Evolutionary conservation across 2,888 invertebrate genomes (phyloP).

Genomic region (Lithophane leautieri): DNA sequence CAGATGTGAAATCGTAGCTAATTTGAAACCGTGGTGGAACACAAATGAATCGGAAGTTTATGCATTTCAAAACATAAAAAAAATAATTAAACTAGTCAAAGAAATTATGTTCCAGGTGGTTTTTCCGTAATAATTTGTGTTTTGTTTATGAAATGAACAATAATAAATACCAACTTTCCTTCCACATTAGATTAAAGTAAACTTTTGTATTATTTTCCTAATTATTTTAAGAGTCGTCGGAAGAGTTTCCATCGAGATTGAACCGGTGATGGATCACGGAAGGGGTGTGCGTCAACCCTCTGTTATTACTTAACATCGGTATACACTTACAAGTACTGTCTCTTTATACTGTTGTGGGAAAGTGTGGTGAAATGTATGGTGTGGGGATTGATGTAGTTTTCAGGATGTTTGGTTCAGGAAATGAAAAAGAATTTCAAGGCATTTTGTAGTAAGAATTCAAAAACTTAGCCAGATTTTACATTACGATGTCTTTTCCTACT

Average conservation of each 20-base stretch:
- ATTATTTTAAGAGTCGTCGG: slow-evolving; percentile 63
- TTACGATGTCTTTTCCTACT: background rate
- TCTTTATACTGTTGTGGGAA: slow-evolving; percentile 17
- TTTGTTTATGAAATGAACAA: slow-evolving; percentile 2
- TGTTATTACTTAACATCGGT: slow-evolving; percentile 63
- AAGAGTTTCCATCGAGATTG: slow-evolving; percentile 72
- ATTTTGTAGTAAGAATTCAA: too few species aligned
- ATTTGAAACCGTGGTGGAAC: too few species aligned
- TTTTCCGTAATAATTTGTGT: too few species aligned
- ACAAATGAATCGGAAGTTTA: too few species aligned
- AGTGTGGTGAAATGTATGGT: background rate
- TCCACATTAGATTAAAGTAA: slow-evolving; percentile 28
- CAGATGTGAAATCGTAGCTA: too few species aligned
- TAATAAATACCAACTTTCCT: slow-evolving; percentile 41
- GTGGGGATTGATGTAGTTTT: background rate
- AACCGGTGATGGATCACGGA: slow-evolving; percentile 80
- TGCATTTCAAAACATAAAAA: too few species aligned
- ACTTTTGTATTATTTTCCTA: slow-evolving; percentile 63
- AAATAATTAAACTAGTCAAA: too few species aligned
- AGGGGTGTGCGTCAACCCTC: slow-evolving; percentile 70
- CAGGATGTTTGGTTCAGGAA: background rate
- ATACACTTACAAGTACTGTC: slow-evolving; percentile 59
- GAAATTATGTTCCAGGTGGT: too few species aligned
- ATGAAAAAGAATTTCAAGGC: too few species aligned
- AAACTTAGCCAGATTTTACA: background rate